Conservation (phyloP, 2,797 vertebrate genomes). For the Denticeps clupeoides region DNA sequence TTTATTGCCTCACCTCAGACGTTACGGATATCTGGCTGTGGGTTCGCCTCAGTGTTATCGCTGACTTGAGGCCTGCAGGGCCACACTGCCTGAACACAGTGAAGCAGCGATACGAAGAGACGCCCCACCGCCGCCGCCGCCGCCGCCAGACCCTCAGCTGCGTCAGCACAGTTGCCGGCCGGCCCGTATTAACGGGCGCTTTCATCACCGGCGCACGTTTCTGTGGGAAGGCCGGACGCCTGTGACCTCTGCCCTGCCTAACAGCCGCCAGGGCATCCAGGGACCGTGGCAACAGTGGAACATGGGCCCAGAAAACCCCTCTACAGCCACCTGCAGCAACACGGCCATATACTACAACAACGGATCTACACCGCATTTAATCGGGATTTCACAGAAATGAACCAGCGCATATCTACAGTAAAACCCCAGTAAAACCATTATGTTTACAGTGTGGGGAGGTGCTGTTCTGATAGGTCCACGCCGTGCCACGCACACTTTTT, state of each 20-base stretch:
- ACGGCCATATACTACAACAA: too few species aligned
- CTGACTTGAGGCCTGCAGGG: neutral
- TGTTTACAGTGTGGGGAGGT: too few species aligned
- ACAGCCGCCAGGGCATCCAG: constrained; percentile 7
- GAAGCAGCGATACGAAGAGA: neutral
- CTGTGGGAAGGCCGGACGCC: constrained; percentile 27
- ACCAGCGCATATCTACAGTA: too few species aligned
- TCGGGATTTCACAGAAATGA: too few species aligned
- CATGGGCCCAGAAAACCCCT: neutral
- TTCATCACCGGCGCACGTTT: constrained; percentile 49
- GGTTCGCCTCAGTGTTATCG: neutral
- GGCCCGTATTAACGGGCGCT: constrained; percentile 54
- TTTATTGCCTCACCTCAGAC: too few species aligned
- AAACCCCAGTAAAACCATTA: too few species aligned
- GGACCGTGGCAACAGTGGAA: constrained; percentile 8
- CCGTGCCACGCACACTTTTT: too few species aligned
- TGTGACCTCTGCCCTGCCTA: constrained; percentile 3
- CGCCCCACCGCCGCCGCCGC: neutral
- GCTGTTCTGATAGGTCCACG: too few species aligned
- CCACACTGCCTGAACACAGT: neutral
- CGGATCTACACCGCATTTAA: too few species aligned
- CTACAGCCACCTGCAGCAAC: too few species aligned
- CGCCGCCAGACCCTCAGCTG: constrained; percentile 5
- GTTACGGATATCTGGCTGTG: too few species aligned
- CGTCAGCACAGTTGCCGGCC: constrained; percentile 27